Evolutionary conservation across 2,888 invertebrate genomes (phyloP), one percentile per base, ranked within the genome.

Genomic region (Xanthia icteritia): DNA sequence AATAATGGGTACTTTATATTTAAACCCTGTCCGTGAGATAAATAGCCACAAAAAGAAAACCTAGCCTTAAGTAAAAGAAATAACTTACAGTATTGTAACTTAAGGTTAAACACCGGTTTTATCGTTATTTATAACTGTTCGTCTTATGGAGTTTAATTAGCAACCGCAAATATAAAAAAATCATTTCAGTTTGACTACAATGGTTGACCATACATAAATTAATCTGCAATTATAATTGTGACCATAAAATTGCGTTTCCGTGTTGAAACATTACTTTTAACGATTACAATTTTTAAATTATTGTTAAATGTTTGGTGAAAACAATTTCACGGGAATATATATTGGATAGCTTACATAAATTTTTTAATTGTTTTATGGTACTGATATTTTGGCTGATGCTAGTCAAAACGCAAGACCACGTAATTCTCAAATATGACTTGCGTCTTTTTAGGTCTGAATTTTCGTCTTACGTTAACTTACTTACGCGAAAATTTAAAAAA

Each of bases 71-170:
- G 80, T 81, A 86, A 86, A 86, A 87, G 83, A 81, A 81, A 90
- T 88, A 90, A 88, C 83, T 86, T 83, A 83, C 82, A 84, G 81
- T 86, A 87, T 85, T 84, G 81, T 81, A 87, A 87, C 74, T 86
- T 87, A 89, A 90, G 86, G 83, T 89, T 91, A 88, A 90, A 88
- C 75, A 68, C 68, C 84, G 84, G 84, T 86, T 89, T 83, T 88
- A 85, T 88, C 83, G 79, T 86, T 86, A 88, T 87, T 88, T 85
- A 82, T 82, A 84, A 79, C 78, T 76, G 73, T 74, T 80, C 84
- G 77, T 81, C 84, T 82, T 84, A 85, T 81, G 82, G 75, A 84
- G 82, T 89, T 89, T 90, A 89, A 92, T 91, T 88, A 91, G 84
- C 81, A 86, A 87, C 79, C 77, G 84, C 86, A 72, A 73, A 80